A percentile compares a stretch with the other conserved stretches of the same genome.
phyloP scores from a whole-genome alignment of 1,140 invertebrate species.

The Polypedilum pembai region DNA sequence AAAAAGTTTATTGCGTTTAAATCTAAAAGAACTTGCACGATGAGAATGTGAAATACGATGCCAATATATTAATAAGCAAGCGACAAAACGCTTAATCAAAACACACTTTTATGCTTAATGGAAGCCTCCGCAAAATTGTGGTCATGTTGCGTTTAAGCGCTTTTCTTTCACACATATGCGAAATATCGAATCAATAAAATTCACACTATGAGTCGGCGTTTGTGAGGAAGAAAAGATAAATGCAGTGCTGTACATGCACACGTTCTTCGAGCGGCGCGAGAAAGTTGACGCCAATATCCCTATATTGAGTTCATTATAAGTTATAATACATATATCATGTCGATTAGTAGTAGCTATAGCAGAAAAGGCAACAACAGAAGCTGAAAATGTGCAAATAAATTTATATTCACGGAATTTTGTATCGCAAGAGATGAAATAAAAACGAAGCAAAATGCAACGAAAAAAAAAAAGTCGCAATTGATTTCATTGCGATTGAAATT shows the following conservation, averaged over 20 bases:
- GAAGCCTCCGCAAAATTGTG: not conserved
- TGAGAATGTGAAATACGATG: not conserved
- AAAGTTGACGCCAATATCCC: slow-evolving; percentile 16
- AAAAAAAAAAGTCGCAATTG: not conserved
- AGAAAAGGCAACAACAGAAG: not conserved
- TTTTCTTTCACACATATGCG: not conserved
- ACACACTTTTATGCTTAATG: not conserved
- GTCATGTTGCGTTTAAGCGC: not conserved
- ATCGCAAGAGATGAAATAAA: not conserved
- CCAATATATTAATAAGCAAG: not conserved
- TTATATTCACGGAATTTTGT: not conserved
- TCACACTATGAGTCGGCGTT: not conserved
- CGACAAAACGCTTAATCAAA: slow-evolving; percentile 4
- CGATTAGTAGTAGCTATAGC: not conserved
- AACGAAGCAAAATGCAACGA: not conserved
- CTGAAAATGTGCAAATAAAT: not conserved
- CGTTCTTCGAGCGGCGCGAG: not conserved
- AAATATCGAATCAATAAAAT: slow-evolving; percentile 2
- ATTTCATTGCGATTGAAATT: not conserved
- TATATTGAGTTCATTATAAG: slow-evolving; percentile 6
- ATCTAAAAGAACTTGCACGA: not conserved
- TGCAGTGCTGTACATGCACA: not conserved
- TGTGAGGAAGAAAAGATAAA: not conserved
- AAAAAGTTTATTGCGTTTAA: not conserved
- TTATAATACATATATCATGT: slow-evolving; percentile 14